Evolutionary conservation across 2,113 vertebrate species (phyloP).

Genomic region (Syrrhaptes paradoxus): DNA sequence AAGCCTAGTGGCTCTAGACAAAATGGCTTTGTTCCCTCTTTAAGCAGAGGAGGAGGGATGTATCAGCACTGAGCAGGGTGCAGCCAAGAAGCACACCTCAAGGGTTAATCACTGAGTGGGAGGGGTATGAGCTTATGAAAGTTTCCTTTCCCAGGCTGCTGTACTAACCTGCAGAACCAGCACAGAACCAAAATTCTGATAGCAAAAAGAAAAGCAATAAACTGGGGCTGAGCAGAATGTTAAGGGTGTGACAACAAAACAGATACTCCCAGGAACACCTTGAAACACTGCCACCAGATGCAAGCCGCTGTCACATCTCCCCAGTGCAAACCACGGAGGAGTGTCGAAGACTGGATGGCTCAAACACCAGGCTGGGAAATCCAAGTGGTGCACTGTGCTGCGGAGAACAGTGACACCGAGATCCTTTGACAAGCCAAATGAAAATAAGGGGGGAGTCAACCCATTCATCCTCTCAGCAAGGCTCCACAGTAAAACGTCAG

Average conservation of each 20-base stretch:
- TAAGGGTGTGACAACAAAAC: not conserved
- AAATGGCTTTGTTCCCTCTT: not conserved
- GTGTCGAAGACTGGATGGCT: not conserved
- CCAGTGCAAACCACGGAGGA: not conserved
- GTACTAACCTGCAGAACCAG: slow-evolving; percentile 30
- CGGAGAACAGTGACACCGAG: not conserved
- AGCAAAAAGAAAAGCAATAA: not conserved
- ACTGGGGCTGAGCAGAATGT: not conserved
- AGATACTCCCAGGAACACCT: not conserved
- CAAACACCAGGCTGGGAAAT: not conserved
- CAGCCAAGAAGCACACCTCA: not conserved
- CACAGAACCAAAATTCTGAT: not conserved
- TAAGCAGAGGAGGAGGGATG: not conserved
- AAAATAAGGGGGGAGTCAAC: not conserved
- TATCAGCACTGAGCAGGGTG: not conserved
- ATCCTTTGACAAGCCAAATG: not conserved
- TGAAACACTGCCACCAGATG: not conserved
- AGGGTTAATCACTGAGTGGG: not conserved
- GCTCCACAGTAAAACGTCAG: not conserved
- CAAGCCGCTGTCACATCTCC: not conserved
- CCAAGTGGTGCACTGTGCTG: not conserved
- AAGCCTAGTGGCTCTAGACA: not conserved
- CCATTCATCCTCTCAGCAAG: not conserved
- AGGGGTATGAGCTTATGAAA: not conserved
- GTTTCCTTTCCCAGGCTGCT: not conserved